Evolutionary conservation across 1,140 invertebrate species (phyloP), one percentile per base, ranked within the genome.

Genomic region (Ruditapes philippinarum): DNA sequence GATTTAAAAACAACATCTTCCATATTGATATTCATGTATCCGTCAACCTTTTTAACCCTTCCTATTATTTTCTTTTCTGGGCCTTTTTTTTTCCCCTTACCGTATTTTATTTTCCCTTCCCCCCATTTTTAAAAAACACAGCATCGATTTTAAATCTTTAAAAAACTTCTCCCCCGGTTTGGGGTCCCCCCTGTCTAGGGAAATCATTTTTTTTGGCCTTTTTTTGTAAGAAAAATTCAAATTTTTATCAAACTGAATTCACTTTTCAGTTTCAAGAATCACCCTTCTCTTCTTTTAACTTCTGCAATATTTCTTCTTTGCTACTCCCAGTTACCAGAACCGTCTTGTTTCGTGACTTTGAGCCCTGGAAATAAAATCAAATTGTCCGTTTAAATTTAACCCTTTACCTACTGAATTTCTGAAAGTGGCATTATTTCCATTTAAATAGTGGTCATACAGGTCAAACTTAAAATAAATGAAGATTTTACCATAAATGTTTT

Each of bases 21-120:
- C 96, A 97, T 96, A n/a, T 96, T 95, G 54, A 97, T 93, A 92
- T 97, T 97, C 97, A 97, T 97, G 92, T 94, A 97, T 96, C 96
- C 97, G 95, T 97, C 97, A 19, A 97, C 96, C 60, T 96, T 91
- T 17, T 95, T 93, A 25, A 97, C 94, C 40, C 89, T 92, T 49
- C 97, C 97, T 91, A 96, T 96, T 79, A 97, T 94, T 91, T 95
- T 96, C 11, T 96, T 95, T n/a, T n/a, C 92, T 97, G 97, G 94
- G 97, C 97, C 86, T 97, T 95, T 40, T 97, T 94, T 94, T 97
- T 97, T n/a, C n/a, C n/a, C n/a, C n/a, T n/a, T 25, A 97, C 95
- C n/a, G 96, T 97, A 7, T n/a, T 97, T 97, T 91, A 95, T 96
- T 93, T 96, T 95, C n/a, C 97, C 97, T 95, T 97, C 96, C 12